Evolutionary conservation across 2,888 invertebrate species (phyloP).

Genomic region (Ormyrus rosae): DNA sequence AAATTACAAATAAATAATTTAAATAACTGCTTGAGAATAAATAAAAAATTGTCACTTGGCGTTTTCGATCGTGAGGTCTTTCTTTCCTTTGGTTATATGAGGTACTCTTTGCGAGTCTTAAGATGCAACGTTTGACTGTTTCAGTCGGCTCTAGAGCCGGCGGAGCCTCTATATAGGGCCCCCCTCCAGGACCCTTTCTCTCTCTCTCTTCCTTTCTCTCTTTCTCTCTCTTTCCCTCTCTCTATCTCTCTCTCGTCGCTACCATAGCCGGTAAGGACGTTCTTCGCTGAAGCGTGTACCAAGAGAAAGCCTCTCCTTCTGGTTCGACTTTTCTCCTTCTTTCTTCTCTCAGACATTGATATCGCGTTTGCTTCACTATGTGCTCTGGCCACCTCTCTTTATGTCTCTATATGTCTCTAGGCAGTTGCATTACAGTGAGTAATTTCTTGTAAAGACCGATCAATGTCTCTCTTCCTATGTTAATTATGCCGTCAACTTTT

Average conservation of each 20-base stretch:
- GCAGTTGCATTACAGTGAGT: no score
- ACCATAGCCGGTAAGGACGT: slow-evolving; percentile 6
- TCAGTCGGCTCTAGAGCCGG: slow-evolving; percentile 39
- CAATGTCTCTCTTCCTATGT: no score
- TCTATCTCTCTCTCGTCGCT: slow-evolving; percentile 18
- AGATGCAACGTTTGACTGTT: slow-evolving; percentile 55
- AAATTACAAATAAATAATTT: no score
- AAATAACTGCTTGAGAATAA: no score
- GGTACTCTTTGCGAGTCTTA: slow-evolving; percentile 27
- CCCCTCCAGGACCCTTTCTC: slow-evolving; percentile 43
- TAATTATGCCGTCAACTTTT: no score
- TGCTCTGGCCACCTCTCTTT: no score
- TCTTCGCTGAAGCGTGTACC: slow-evolving; percentile 24
- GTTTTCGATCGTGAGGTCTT: no score
- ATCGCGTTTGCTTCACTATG: no score
- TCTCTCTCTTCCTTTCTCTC: slow-evolving; percentile 18
- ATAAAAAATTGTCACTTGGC: no score
- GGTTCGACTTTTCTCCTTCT: slow-evolving; percentile 14
- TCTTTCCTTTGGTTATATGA: no score
- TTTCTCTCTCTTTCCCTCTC: background rate
- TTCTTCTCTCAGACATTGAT: background rate
- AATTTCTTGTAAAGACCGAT: no score
- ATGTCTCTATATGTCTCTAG: no score
- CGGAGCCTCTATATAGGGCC: slow-evolving; percentile 56
- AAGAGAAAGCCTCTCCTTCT: slow-evolving; percentile 54